phyloP scores from a whole-genome alignment of 2,888 invertebrate species.

The Escarpia spicata region DNA sequence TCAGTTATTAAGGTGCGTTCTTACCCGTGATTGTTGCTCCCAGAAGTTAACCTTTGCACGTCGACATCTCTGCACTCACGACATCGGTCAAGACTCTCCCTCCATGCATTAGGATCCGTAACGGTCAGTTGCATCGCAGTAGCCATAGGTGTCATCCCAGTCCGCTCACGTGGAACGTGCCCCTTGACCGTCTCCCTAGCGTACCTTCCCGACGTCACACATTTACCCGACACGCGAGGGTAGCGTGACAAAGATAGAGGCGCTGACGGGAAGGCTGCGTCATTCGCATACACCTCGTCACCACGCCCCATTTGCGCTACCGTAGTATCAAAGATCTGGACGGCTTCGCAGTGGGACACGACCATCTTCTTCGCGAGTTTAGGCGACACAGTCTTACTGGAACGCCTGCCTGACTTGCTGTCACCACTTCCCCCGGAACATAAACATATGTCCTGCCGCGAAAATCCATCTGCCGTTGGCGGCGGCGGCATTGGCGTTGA shows the following conservation, averaged over 20 bases:
- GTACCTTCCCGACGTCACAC: background rate
- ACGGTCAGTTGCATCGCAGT: conserved; percentile 12
- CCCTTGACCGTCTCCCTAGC: background rate
- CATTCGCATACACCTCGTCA: background rate
- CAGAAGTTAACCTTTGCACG: background rate
- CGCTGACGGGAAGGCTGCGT: background rate
- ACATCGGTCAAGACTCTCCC: background rate
- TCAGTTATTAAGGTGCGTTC: background rate
- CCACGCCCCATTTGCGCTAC: background rate
- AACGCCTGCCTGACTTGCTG: background rate
- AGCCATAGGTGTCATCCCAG: background rate
- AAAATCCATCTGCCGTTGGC: background rate
- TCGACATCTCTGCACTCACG: background rate
- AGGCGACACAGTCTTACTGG: background rate
- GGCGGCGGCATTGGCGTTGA: background rate
- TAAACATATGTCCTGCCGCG: background rate
- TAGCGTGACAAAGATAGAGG: background rate
- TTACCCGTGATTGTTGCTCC: background rate
- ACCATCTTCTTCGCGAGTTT: background rate
- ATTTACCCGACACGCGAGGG: background rate
- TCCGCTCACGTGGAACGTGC: background rate
- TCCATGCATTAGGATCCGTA: background rate
- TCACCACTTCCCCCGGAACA: background rate
- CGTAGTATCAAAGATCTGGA: background rate
- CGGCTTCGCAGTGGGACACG: background rate